phyloP scores from a whole-genome alignment of 1,140 invertebrate species.

The Cyclargus thomasi region DNA sequence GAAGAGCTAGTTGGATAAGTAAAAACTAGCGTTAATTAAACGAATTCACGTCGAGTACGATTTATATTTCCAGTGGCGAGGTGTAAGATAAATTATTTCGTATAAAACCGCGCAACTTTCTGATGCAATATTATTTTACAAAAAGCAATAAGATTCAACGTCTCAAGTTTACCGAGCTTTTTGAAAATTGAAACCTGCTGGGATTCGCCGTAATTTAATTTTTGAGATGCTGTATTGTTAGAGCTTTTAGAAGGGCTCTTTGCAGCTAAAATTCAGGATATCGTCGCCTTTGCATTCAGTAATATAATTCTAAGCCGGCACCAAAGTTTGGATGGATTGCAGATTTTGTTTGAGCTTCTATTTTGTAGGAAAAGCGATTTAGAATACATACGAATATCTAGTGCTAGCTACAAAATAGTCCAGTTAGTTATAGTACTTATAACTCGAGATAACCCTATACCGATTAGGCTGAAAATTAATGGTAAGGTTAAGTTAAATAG shows the following conservation, averaged over 20 bases:
- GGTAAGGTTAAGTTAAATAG: no score
- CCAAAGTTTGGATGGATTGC: neutral
- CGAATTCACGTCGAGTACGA: slow-evolving; percentile 9
- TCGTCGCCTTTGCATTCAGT: slow-evolving; percentile 33
- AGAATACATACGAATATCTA: neutral
- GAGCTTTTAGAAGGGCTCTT: slow-evolving; percentile 48
- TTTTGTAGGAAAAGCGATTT: neutral
- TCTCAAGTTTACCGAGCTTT: slow-evolving; percentile 52
- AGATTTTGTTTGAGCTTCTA: neutral
- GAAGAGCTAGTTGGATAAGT: slow-evolving; percentile 12
- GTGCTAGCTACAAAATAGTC: no score
- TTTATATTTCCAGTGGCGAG: slow-evolving; percentile 17
- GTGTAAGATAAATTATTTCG: slow-evolving; percentile 23
- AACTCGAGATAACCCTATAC: no score
- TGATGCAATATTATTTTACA: slow-evolving; percentile 55
- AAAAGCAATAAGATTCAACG: slow-evolving; percentile 43
- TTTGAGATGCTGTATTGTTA: slow-evolving; percentile 64
- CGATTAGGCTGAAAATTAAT: no score
- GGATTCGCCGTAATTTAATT: slow-evolving; percentile 68
- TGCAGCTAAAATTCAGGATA: slow-evolving; percentile 48
- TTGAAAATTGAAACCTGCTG: slow-evolving; percentile 63
- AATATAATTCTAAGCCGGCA: slow-evolving; percentile 25
- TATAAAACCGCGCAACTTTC: slow-evolving; percentile 25
- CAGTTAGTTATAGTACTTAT: no score
- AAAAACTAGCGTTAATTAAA: slow-evolving; percentile 20